Conservation (phyloP, 1,140 invertebrate species). For the Pogonomyrmex californicus region DNA sequence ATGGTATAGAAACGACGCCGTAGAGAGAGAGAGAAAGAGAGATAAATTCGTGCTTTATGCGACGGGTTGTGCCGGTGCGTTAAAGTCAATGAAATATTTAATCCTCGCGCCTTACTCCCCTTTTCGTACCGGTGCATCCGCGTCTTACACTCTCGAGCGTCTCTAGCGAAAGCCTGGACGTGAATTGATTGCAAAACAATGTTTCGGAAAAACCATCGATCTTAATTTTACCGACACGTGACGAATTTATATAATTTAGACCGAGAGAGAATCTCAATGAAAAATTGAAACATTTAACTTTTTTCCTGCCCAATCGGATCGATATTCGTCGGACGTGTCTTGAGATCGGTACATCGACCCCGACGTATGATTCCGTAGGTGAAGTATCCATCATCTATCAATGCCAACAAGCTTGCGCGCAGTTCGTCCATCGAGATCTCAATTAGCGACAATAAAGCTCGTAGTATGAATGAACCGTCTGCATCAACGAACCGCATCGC, state of each 20-base stretch:
- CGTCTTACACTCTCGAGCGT: neutral
- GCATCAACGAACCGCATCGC: conserved; percentile 53
- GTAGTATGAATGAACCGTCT: conserved; percentile 72
- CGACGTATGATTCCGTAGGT: conserved; percentile 51
- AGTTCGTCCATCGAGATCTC: conserved; percentile 74
- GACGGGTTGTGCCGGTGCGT: conserved; percentile 6
- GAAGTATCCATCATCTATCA: conserved; percentile 72
- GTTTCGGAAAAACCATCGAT: neutral
- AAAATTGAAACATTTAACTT: conserved; percentile 27
- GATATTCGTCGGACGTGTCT: conserved; percentile 46
- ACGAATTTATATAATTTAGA: neutral
- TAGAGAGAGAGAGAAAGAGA: neutral
- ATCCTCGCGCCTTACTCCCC: conserved; percentile 12
- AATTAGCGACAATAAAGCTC: conserved; percentile 76
- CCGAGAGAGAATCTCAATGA: neutral
- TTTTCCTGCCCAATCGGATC: conserved; percentile 48
- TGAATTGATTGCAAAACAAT: neutral
- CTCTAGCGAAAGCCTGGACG: too few relatives aligned
- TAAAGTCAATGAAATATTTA: conserved; percentile 52
- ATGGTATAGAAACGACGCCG: neutral
- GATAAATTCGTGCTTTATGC: conserved; percentile 32
- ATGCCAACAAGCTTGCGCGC: conserved; percentile 66
- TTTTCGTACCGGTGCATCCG: neutral
- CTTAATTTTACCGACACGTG: neutral
- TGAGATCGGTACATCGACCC: conserved; percentile 54